Conservation (phyloP, 92 coral and sea anemone genomes). For the Porites evermanni region DNA sequence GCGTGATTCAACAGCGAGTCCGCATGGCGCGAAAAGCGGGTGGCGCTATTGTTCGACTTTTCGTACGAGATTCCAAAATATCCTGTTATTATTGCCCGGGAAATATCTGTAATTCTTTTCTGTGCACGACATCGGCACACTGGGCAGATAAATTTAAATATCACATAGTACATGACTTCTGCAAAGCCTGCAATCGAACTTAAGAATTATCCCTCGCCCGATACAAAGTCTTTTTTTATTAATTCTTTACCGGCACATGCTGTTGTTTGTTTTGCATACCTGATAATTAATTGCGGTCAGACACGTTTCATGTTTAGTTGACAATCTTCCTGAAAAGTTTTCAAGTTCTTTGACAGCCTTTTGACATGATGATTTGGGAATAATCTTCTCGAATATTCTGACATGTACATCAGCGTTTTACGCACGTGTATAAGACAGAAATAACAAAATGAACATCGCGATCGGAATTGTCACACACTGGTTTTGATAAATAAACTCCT, state of each 20-base stretch:
- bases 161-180: background rate
- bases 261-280: background rate
- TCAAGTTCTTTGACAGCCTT: background rate
- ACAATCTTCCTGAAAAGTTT: background rate
- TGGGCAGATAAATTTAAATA: background rate
- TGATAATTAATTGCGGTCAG: background rate
- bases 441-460: too few relatives aligned
- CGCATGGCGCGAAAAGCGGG: conserved; percentile 23
- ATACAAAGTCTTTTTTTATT: background rate
- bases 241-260: background rate
- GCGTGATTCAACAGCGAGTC: background rate
- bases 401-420: too few relatives aligned
- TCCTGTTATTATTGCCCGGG: conserved; percentile 33
- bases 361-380: background rate
- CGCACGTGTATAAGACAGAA: too few relatives aligned
- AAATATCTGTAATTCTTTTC: background rate
- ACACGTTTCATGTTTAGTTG: background rate
- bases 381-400: too few relatives aligned
- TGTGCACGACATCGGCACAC: conserved; percentile 5
- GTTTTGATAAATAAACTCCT: too few relatives aligned
- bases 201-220: too few relatives aligned
- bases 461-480: too few relatives aligned
- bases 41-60: conserved; percentile 26
- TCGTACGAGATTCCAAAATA: conserved; percentile 4
- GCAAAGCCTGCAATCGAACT: background rate